Percentiles rank a stretch among this genome's conserved stretches.
Conservation (phyloP, 1,140 invertebrate species). For the Ostrea edulis region DNA sequence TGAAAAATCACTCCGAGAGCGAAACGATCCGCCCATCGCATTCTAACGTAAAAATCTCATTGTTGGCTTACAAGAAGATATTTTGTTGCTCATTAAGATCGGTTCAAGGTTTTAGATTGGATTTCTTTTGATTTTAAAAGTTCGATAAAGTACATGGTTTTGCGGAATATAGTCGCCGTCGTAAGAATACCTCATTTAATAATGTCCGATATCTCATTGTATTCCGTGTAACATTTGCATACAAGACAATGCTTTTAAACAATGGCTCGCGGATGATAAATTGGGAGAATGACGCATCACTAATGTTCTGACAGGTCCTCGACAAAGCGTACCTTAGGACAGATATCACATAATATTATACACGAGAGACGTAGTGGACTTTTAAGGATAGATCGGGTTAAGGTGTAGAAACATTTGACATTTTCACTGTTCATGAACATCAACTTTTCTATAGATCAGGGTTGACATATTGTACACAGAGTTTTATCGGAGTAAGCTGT, state of each 20-base stretch:
- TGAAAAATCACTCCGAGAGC: slow-evolving; percentile 23
- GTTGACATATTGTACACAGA: neutral
- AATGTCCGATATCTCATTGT: neutral
- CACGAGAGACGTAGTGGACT: neutral
- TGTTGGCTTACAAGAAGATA: neutral
- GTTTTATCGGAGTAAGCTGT: neutral
- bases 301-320: neutral
- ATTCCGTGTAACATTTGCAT: neutral
- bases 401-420: neutral
- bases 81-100: neutral
- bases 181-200: neutral
- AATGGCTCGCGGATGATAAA: slow-evolving; percentile 1
- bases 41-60: neutral
- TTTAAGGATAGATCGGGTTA: neutral
- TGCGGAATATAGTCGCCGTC: neutral
- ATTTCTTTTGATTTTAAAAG: neutral
- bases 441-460: too few relatives aligned
- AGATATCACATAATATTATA: neutral
- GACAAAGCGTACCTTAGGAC: neutral
- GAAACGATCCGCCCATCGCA: neutral
- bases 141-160: neutral
- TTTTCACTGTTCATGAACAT: neutral
- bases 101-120: neutral
- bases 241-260: slow-evolving; percentile 5
- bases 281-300: slow-evolving; percentile 3